These are phyloP conservation scores for Microdon myrmicae DNA, from an alignment of 2,888 invertebrate species.

Conservation along the genomic window DNA sequence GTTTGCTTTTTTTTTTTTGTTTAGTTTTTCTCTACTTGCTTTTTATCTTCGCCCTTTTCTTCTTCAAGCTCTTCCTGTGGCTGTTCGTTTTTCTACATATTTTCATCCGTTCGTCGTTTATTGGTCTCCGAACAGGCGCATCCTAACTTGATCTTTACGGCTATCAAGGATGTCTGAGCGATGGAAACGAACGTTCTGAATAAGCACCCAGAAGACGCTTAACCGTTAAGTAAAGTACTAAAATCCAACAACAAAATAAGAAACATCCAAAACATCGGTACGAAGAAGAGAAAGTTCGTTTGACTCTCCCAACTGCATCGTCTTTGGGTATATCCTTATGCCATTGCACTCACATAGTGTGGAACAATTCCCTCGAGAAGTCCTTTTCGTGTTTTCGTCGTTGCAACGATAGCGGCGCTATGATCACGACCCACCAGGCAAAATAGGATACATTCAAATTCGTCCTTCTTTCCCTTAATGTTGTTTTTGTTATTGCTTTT, in stretches of 20 bases:
- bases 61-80: constrained; percentile 10
- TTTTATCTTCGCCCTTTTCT: constrained; percentile 23
- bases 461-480: constrained; percentile 23
- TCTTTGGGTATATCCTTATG: constrained; percentile 26
- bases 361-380: constrained; percentile 38
- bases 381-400: constrained; percentile 18
- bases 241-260: background rate
- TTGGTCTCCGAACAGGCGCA: too few species aligned
- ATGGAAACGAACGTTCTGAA: constrained; percentile 9
- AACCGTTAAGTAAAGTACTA: background rate
- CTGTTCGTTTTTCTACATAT: too few species aligned
- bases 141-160: constrained; percentile 32
- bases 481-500: constrained; percentile 15
- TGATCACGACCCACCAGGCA: background rate
- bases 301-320: constrained; percentile 21
- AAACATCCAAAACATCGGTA: background rate
- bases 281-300: background rate
- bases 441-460: background rate
- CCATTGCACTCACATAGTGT: constrained; percentile 48
- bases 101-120: too few species aligned
- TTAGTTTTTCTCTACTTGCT: too few species aligned
- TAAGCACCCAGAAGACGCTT: background rate
- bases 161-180: constrained; percentile 25
- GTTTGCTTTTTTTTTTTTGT: constrained; percentile 3
- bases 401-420: too few species aligned